These are phyloP conservation scores for Philereme transversata DNA, from an alignment of 2,888 invertebrate genomes.

Conservation along the genomic window DNA sequence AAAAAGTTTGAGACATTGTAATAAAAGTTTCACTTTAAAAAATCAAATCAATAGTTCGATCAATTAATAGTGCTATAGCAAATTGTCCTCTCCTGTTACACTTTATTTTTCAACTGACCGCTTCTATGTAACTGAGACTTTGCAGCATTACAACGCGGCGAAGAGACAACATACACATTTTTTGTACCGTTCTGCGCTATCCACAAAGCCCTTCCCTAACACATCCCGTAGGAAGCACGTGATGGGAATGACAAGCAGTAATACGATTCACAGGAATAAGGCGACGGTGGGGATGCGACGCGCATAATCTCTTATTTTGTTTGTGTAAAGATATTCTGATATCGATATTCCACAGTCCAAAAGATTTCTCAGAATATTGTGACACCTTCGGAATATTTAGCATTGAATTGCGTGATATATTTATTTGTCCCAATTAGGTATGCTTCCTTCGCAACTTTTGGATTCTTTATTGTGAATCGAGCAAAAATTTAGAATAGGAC, in stretches of 20 bases:
- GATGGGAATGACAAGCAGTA: slow-evolving; percentile 61
- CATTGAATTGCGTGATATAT: slow-evolving; percentile 3
- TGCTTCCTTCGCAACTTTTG: slow-evolving; percentile 7
- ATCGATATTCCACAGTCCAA: slow-evolving; percentile 52
- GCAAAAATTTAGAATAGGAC: slow-evolving; percentile 9
- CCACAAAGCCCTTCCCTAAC: slow-evolving; percentile 31
- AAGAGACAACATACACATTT: slow-evolving; percentile 8
- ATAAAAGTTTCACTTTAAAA: no score
- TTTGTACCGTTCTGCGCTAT: slow-evolving; percentile 16
- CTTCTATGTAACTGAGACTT: no score
- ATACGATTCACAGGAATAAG: slow-evolving; percentile 61
- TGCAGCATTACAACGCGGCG: background rate
- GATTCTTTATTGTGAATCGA: background rate
- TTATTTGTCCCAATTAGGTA: slow-evolving; percentile 9
- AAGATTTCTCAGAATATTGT: slow-evolving; percentile 47
- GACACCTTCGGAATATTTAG: slow-evolving; percentile 42
- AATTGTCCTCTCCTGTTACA: no score
- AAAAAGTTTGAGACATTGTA: no score
- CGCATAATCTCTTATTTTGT: slow-evolving; percentile 63
- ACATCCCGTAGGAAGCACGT: slow-evolving; percentile 76
- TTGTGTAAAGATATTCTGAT: slow-evolving; percentile 55
- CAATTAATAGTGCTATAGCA: no score
- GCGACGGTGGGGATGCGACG: slow-evolving; percentile 61
- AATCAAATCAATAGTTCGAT: no score
- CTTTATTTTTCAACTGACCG: no score